Evolutionary conservation across 1,140 invertebrate species (phyloP), one percentile per base, ranked within the genome.

Genomic region (Hydropsyche tenuis): DNA sequence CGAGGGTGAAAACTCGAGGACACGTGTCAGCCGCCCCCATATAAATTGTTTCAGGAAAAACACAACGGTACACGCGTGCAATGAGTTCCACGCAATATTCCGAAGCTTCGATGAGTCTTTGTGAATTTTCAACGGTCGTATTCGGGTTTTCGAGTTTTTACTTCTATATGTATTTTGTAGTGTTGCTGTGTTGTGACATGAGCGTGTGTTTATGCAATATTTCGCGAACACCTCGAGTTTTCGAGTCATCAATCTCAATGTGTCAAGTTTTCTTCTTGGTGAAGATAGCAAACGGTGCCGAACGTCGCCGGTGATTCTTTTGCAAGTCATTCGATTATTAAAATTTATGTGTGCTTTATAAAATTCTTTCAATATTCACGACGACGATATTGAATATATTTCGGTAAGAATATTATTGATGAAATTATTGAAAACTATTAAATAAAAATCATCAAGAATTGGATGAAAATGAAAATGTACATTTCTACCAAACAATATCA

Each of bases 21-120:
- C 68, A 70, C 22, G 51, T 56, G 68, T 70, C 68, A 53, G 14
- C 11, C 23, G n/a, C 3, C 18, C 22, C 45, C 18, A 56, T 70
- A 70, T 70, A 70, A 56, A 70, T 70, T 70, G 68, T 70, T 70
- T 70, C 25, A 51, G 3, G 18, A 51, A 51, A 51, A 16, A 51
- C 14, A 51, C 46, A 51, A 14, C 46, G n/a, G n/a, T n/a, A n/a
- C n/a, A n/a, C n/a, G n/a, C n/a, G n/a, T n/a, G n/a, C n/a, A n/a
- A n/a, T n/a, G n/a, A n/a, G n/a, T n/a, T n/a, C n/a, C n/a, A n/a
- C n/a, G n/a, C n/a, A n/a, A n/a, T n/a, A n/a, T n/a, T n/a, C n/a
- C n/a, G n/a, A n/a, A 37, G 9, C 30, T 37, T 37, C 30, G 3
- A 37, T 4, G 30, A 4, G 3, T 37, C 30, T 9, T 4, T 3